Evolutionary conservation across 2,113 vertebrate species (phyloP).

Genomic region (Platycercus adscitus): DNA sequence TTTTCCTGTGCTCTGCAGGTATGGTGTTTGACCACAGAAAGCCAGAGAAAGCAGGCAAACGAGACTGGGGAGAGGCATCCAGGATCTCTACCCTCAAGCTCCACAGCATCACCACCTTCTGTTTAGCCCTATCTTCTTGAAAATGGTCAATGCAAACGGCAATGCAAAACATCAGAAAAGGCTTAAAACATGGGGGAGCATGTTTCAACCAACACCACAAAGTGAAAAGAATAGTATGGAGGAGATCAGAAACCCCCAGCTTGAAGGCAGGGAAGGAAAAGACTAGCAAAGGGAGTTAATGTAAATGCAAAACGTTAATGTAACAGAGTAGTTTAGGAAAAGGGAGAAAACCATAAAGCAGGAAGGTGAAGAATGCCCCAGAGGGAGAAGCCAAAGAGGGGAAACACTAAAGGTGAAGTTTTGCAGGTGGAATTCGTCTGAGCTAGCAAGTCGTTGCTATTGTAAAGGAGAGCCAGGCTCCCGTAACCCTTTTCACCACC

Average conservation of each 20-base stretch:
- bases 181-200: background rate
- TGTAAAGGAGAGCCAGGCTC: background rate
- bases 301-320: background rate
- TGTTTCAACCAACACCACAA: background rate
- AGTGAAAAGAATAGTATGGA: background rate
- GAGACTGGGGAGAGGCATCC: background rate
- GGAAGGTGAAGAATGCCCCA: background rate
- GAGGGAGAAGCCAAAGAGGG: background rate
- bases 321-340: background rate
- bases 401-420: background rate
- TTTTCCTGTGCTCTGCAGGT: background rate
- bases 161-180: background rate
- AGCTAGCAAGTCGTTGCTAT: background rate
- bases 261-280: background rate
- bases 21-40: background rate
- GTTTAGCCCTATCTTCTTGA: background rate
- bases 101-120: background rate
- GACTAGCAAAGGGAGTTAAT: background rate
- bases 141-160: background rate
- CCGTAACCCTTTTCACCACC: background rate
- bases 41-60: background rate
- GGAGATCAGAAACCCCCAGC: background rate
- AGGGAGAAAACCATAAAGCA: background rate
- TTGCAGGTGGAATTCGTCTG: background rate
- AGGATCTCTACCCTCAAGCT: background rate